phyloP scores from a whole-genome alignment of 2,888 invertebrate species.

The Ptychoptera contaminata region DNA sequence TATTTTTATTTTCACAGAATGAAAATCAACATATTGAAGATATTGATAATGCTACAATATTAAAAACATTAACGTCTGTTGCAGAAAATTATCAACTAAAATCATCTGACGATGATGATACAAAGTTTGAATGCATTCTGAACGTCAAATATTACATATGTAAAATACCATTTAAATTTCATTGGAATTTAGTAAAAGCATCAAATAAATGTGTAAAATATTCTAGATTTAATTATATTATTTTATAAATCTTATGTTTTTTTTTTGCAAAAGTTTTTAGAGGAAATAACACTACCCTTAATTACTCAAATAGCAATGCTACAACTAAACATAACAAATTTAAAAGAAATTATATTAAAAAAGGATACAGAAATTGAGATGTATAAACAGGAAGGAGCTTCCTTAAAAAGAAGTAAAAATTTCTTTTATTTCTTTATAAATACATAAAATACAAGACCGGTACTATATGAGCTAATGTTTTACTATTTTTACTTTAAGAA shows the following conservation, averaged over 20 bases:
- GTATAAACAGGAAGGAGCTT: constrained; percentile 20
- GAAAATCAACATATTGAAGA: constrained; percentile 22
- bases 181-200: constrained; percentile 17
- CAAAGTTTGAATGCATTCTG: constrained; percentile 8
- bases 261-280: constrained; percentile 15
- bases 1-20: constrained; percentile 12
- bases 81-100: background rate
- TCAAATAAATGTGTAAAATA: constrained; percentile 8
- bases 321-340: constrained; percentile 13
- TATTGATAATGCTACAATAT: constrained; percentile 13
- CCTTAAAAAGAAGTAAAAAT: constrained; percentile 19
- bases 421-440: no score
- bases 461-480: no score
- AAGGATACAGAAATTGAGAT: constrained; percentile 25
- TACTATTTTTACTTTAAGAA: no score
- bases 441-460: no score
- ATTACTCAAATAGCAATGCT: constrained; percentile 13
- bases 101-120: background rate
- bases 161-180: constrained; percentile 15
- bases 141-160: constrained; percentile 19
- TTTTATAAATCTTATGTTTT: background rate
- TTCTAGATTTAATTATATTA: background rate
- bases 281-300: constrained; percentile 14
- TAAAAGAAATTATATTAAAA: constrained; percentile 16
- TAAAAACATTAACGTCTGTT: constrained; percentile 11